phyloP scores from a whole-genome alignment of 2,797 vertebrate genomes.

The Synanceia verrucosa region DNA sequence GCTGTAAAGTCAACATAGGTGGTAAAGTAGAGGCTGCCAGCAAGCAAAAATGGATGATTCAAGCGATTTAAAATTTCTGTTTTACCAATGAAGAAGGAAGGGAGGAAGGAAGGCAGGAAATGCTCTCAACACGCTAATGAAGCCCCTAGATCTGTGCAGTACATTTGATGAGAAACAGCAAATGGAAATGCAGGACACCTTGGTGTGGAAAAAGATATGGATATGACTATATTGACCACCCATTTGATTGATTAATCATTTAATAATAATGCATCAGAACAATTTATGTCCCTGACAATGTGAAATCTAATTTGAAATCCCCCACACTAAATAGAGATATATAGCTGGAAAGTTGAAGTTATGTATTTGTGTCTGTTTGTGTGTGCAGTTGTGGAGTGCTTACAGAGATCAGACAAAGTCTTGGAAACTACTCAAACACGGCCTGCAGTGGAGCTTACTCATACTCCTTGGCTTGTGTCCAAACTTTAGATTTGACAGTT shows the following conservation, averaged over 20 bases:
- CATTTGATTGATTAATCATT: not conserved
- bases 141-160: not conserved
- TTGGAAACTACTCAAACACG: conserved; percentile 28
- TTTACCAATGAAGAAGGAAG: too few species aligned
- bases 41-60: too few species aligned
- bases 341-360: not conserved
- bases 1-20: too few species aligned
- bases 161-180: not conserved
- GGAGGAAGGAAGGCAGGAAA: not conserved
- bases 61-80: too few species aligned
- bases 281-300: not conserved
- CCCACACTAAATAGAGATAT: not conserved
- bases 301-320: not conserved
- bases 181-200: not conserved
- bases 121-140: not conserved
- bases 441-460: conserved; percentile 35
- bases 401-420: conserved; percentile 17
- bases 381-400: not conserved
- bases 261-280: not conserved
- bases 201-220: not conserved
- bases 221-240: not conserved
- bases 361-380: conserved; percentile 2
- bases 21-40: too few species aligned
- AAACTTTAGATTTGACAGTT: conserved; percentile 75
- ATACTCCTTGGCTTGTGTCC: conserved; percentile 75